Conservation (phyloP, 2,113 vertebrate genomes). For the Anguilla rostrata region DNA sequence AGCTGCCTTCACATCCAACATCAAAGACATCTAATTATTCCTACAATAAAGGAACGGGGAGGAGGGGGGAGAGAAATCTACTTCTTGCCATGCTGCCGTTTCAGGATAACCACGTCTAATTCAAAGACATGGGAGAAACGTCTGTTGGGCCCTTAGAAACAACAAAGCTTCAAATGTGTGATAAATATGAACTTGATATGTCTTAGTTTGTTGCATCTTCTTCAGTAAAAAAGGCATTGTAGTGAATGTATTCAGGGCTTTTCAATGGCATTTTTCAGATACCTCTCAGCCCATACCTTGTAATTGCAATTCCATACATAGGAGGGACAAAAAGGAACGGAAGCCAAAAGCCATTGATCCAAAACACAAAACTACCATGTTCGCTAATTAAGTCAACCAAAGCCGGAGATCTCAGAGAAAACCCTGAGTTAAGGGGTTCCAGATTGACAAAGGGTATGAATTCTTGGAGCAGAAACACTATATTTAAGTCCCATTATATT, state of each 20-base stretch:
- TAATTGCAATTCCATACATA: not conserved
- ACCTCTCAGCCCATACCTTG: not conserved
- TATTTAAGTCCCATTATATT: not conserved
- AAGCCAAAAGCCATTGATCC: not conserved
- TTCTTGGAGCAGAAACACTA: not conserved
- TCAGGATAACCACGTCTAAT: not conserved
- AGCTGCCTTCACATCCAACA: conserved; percentile 26
- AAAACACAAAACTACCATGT: not conserved
- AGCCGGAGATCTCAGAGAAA: not conserved
- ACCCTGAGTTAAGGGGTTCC: not conserved
- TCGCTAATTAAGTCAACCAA: not conserved
- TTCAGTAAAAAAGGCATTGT: not conserved
- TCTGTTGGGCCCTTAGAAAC: not conserved
- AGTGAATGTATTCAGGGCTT: not conserved
- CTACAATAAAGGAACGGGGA: conserved; percentile 12
- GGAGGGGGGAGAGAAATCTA: conserved; percentile 24
- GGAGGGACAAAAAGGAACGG: not conserved
- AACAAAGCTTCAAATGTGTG: not conserved
- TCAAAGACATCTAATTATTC: conserved; percentile 55
- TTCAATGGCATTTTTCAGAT: not conserved
- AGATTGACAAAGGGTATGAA: not conserved
- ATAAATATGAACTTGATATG: not conserved
- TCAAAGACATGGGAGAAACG: not conserved
- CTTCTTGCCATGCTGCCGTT: not conserved
- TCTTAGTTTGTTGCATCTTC: not conserved